Percentiles rank a stretch among this genome's conserved stretches.
Conservation (phyloP, 2,113 vertebrate genomes). For the Macquaria ambigua region DNA sequence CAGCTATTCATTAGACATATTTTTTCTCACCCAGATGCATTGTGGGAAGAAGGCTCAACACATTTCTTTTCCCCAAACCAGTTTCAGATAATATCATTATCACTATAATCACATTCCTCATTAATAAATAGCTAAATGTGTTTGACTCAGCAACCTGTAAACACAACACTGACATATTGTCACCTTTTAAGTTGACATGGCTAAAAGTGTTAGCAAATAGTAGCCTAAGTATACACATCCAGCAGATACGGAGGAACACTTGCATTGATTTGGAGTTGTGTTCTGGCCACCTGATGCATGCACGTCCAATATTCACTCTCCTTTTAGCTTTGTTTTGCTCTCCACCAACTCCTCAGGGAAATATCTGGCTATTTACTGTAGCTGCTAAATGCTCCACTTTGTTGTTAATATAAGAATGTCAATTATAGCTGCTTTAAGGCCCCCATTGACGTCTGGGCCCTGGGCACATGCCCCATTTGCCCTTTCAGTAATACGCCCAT, state of each 20-base stretch:
- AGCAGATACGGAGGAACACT: not conserved
- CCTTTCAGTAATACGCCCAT: no score
- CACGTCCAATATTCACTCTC: not conserved
- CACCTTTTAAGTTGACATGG: not conserved
- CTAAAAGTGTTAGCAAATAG: not conserved
- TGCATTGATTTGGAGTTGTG: not conserved
- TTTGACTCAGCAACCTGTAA: not conserved
- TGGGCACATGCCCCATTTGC: not conserved
- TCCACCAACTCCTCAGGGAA: not conserved
- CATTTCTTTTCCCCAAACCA: not conserved
- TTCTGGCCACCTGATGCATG: not conserved
- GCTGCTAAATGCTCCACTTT: not conserved
- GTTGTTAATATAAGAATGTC: no score
- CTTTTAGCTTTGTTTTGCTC: not conserved
- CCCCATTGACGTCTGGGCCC: not conserved
- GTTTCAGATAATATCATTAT: not conserved
- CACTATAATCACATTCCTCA: not conserved
- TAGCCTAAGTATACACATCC: not conserved
- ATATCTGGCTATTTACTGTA: not conserved
- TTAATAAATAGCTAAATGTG: conserved; percentile 12
- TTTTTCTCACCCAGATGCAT: conserved; percentile 14
- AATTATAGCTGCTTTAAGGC: not conserved
- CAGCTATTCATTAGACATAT: not conserved
- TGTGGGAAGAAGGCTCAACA: not conserved
- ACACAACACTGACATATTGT: not conserved